Evolutionary conservation across 2,113 vertebrate genomes (phyloP), one percentile per base, ranked within the genome.

Genomic region (Azemiops feae): DNA sequence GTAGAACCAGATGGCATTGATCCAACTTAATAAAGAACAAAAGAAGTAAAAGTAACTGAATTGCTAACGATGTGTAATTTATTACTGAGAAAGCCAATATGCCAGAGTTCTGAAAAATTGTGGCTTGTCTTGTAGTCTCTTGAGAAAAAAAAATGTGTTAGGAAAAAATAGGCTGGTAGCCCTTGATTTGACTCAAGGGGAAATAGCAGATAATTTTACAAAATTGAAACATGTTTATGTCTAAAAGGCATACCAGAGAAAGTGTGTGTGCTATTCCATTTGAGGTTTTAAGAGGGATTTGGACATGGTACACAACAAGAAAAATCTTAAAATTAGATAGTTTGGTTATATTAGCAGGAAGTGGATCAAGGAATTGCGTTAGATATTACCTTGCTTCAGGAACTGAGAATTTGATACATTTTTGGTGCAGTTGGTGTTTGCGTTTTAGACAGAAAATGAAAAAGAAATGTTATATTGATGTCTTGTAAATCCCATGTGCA

Each of bases 31-130:
- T 93, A 96, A 94, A 89, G 47, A 91, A 93, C 92, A 94, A 91
- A 81, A 93, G 92, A 90, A 93, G 88, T 85, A 94, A 85, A 95
- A 96, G 94, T 39, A 94, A 14, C 92, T 95, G 89, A 93, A 81
- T 92, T 92, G 91, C 92, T 95, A 95, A 95, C 93, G 93, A 94
- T 92, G 87, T 93, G 27, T 96, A 93, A 94, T 95, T 96, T 96
- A 55, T 94, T 95, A 88, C 20, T 93, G 92, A 86, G 93, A 89
- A 93, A 88, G 89, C 53, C 23, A 64, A 90, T 87, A 6, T 92
- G 95, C 85, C 86, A 87, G 93, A 81, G 53, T 93, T 20, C 94
- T 96, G 88, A 91, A 95, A 95, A 60, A 94, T 85, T 53, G 92
- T 93, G 90, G 88, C 57, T 93, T 93, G 34, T 95, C 90, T 91